phyloP scores from a whole-genome alignment of 2,888 invertebrate genomes.

The Drosophila barbarae region DNA sequence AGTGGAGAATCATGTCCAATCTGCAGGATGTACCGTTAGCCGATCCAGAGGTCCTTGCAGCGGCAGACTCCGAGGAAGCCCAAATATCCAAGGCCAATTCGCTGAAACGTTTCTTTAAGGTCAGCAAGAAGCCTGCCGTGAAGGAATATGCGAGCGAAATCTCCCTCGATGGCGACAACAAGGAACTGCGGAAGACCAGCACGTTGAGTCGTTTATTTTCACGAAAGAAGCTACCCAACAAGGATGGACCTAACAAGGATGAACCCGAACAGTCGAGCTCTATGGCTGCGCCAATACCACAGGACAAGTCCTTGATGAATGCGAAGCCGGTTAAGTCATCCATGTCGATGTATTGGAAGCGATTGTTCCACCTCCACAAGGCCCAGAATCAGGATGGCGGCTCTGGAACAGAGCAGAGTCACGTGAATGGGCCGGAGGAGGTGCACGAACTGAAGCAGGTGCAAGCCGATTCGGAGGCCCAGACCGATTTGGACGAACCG shows the following conservation, averaged over 20 bases:
- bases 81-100: constrained; percentile 59
- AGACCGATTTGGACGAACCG: background rate
- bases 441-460: constrained; percentile 26
- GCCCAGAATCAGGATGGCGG: constrained; percentile 11
- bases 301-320: constrained; percentile 31
- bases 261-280: background rate
- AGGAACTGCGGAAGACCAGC: constrained; percentile 42
- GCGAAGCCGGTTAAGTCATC: constrained; percentile 66
- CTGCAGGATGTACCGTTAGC: constrained; percentile 65
- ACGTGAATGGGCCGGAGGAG: constrained; percentile 14
- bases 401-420: background rate
- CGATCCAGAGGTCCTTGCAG: constrained; percentile 43
- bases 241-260: constrained; percentile 11
- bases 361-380: constrained; percentile 69
- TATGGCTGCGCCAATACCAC: background rate
- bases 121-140: constrained; percentile 48
- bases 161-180: constrained; percentile 25
- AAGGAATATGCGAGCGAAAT: constrained; percentile 23
- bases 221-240: constrained; percentile 44
- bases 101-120: constrained; percentile 73
- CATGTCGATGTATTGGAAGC: constrained; percentile 72
- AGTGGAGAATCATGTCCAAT: constrained; percentile 66
- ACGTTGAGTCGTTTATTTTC: constrained; percentile 55
- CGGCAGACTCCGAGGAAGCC: constrained; percentile 36
- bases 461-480: constrained; percentile 33